These are phyloP conservation scores for Gandaritis pyraliata DNA, from an alignment of 2,888 invertebrate genomes.

Conservation along the genomic window DNA sequence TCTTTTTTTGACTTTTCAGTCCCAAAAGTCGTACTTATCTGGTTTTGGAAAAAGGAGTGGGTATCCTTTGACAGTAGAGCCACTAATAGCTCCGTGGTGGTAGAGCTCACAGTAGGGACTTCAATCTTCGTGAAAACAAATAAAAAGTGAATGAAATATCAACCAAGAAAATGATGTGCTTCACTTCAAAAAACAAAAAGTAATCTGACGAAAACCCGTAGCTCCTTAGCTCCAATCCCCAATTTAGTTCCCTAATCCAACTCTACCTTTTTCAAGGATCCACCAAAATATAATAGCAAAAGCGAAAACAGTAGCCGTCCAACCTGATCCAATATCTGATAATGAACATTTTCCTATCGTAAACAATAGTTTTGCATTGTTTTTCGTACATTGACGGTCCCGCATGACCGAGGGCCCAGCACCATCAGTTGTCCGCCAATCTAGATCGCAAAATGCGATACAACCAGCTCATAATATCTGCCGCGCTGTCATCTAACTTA, in stretches of 20 bases:
- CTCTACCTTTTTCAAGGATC: conserved; percentile 26
- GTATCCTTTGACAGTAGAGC: too few relatives aligned
- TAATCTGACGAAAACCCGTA: neutral
- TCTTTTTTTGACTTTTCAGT: too few relatives aligned
- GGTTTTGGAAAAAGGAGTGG: too few relatives aligned
- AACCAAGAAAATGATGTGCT: conserved; percentile 2
- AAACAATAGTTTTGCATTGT: conserved; percentile 37
- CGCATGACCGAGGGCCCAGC: conserved; percentile 31
- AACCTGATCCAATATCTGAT: conserved; percentile 36
- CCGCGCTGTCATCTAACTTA: conserved; percentile 63
- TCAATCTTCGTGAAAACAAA: too few relatives aligned
- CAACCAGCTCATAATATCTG: conserved; percentile 54
- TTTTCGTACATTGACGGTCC: conserved; percentile 33
- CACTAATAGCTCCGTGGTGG: too few relatives aligned
- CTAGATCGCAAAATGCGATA: conserved; percentile 46
- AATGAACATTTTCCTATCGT: conserved; percentile 35
- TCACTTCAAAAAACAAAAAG: neutral
- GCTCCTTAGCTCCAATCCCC: conserved; percentile 1
- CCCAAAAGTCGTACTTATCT: too few relatives aligned
- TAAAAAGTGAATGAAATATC: neutral
- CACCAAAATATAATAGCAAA: conserved; percentile 17
- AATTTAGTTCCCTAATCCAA: conserved; percentile 10
- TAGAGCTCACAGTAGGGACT: neutral
- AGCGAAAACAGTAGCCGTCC: conserved; percentile 16
- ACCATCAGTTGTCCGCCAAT: conserved; percentile 43